Conservation (phyloP, 2,888 invertebrate genomes). For the Philereme transversata region DNA sequence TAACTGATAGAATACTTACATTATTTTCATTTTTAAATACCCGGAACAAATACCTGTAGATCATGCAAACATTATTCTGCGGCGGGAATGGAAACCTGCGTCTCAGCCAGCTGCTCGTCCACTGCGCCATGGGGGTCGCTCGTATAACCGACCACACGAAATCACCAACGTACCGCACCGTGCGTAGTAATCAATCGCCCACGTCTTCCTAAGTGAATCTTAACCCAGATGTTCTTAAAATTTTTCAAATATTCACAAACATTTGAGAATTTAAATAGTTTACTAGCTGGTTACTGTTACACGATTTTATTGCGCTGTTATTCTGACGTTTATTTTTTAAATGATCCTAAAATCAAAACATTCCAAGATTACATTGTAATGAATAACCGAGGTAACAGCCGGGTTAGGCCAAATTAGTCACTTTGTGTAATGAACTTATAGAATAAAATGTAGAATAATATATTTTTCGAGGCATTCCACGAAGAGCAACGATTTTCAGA, state of each 20-base stretch:
- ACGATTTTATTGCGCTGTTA: constrained; percentile 18
- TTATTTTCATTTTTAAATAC: too few relatives aligned
- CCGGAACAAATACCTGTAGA: too few relatives aligned
- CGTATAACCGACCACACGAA: not conserved
- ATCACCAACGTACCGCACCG: constrained; percentile 5
- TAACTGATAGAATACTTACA: too few relatives aligned
- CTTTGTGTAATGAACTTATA: too few relatives aligned
- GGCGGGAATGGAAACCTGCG: too few relatives aligned
- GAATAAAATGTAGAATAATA: too few relatives aligned
- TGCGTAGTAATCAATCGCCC: constrained; percentile 10
- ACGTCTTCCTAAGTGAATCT: constrained; percentile 12
- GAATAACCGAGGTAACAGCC: not conserved
- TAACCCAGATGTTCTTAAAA: constrained; percentile 21
- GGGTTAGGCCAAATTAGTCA: too few relatives aligned
- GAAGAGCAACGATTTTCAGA: too few relatives aligned
- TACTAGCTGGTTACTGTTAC: constrained; percentile 17
- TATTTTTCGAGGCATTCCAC: too few relatives aligned
- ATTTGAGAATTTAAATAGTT: constrained; percentile 10
- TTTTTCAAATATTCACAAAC: constrained; percentile 18
- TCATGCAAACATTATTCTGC: too few relatives aligned
- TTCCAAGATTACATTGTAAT: not conserved
- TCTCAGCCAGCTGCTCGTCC: too few relatives aligned
- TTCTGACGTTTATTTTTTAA: constrained; percentile 21
- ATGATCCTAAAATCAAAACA: constrained; percentile 13
- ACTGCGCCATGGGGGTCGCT: too few relatives aligned